Base-by-base conservation (phyloP, 2,888 invertebrate genomes). In the Vesta saturnalis region DNA sequence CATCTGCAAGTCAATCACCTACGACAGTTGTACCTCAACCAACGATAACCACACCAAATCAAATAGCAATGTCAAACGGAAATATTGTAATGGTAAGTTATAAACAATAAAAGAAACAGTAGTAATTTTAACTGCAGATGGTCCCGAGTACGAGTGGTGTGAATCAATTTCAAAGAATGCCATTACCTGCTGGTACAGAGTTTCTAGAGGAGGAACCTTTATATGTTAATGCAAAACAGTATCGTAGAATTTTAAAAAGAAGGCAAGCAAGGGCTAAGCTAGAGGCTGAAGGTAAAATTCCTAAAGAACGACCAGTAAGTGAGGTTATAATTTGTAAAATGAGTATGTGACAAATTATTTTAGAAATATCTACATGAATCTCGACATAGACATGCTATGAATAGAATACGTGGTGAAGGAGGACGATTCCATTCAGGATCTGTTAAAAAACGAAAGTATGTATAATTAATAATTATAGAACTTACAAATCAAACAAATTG, bases 301-400 rank as follows among this genome's bases (percentile, higher is more conserved):
- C 98, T 1, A 98, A 99, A 85, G 95, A 97, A 82, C 87, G 99
- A 82, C 94, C 95, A 74, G 95, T 95, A 84, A 81, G 86, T 83
- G 10, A 49, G 52, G 55, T 43, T 59, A 30, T 21, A 2, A 18
- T 14, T 35, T 12, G 14, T 63, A 10, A 10, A 6, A 56, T 16
- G 6, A 15, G 1, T 5, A 39, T 3, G 1, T 39, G 22, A 19
- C 1, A 23, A 8, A 21, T 23, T 49, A 73, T 74, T 72, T 63
- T 72, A 95, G 94, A 98, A 97, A 93, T 99, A 99, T 82, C 88
- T 99, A n/a, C 98, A 99, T 79, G 98, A 98, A 84, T 98, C 98
- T 0, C 87, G 98, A 52, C 99, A 99, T 84, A 88, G 94, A 71
- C 98, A 99, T 83, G 99, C 99, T 0, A 96, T 99, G 96, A 98